phyloP scores from a whole-genome alignment of 2,797 vertebrate genomes.

The Leptatherina wallacei region DNA sequence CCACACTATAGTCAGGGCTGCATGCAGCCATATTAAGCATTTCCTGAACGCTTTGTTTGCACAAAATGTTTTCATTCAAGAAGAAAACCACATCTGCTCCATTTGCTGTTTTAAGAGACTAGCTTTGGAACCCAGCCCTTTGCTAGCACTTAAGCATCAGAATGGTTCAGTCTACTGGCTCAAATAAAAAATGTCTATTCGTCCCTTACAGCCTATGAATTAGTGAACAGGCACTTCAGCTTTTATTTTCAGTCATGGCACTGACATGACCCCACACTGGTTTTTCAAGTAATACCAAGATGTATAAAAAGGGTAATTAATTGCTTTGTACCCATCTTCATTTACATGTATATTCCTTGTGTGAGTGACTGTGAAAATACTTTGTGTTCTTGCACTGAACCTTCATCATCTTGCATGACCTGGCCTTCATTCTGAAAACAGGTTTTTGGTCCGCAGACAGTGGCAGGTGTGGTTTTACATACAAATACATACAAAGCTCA shows the following conservation, averaged over 20 bases:
- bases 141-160: slow-evolving; percentile 22
- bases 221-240: slow-evolving; percentile 21
- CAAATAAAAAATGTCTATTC: slow-evolving; percentile 35
- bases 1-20: slow-evolving; percentile 23
- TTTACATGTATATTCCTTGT: slow-evolving; percentile 8
- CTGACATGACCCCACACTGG: slow-evolving; percentile 14
- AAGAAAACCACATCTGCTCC: slow-evolving; percentile 18
- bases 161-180: slow-evolving; percentile 40
- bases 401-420: slow-evolving; percentile 16
- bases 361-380: neutral
- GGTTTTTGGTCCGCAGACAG: slow-evolving; percentile 47
- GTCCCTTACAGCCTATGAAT: slow-evolving; percentile 22
- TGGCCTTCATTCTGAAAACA: slow-evolving; percentile 39
- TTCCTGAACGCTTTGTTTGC: slow-evolving; percentile 44
- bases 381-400: slow-evolving; percentile 20
- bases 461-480: slow-evolving; percentile 54
- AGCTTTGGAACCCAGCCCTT: slow-evolving; percentile 19
- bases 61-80: slow-evolving; percentile 30
- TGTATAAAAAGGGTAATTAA: slow-evolving; percentile 11
- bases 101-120: slow-evolving; percentile 35
- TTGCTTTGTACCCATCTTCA: slow-evolving; percentile 17
- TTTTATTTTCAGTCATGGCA: neutral
- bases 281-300: slow-evolving; percentile 42
- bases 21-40: slow-evolving; percentile 36
- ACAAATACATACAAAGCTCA: slow-evolving; percentile 36